These are phyloP conservation scores for Cygnus atratus DNA, from an alignment of 2,113 vertebrate genomes.

Conservation along the genomic window DNA sequence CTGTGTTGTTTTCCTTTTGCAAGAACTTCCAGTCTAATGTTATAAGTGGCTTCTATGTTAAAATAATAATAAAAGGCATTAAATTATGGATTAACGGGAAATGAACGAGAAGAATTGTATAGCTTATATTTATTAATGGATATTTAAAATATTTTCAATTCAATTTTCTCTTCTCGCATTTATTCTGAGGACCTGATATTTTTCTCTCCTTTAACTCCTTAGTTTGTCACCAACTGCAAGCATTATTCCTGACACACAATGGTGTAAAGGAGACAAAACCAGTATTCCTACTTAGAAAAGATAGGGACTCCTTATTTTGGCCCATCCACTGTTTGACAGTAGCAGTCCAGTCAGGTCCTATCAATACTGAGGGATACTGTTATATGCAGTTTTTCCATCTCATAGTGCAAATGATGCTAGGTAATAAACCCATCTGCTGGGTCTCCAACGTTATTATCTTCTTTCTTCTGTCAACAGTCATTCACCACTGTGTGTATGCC, in stretches of 20 bases:
- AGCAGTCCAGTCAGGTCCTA: neutral
- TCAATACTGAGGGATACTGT: neutral
- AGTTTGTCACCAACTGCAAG: neutral
- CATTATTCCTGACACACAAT: neutral
- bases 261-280: neutral
- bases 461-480: neutral
- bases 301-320: neutral
- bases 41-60: neutral
- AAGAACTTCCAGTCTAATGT: neutral
- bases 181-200: neutral
- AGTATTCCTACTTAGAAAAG: neutral
- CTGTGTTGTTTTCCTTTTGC: neutral
- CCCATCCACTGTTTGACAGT: neutral
- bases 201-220: neutral
- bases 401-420: neutral
- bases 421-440: neutral
- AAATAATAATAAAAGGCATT: slow-evolving; percentile 2
- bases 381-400: neutral
- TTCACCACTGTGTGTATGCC: neutral
- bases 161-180: neutral
- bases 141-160: neutral
- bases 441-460: neutral
- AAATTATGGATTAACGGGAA: neutral
- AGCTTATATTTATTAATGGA: neutral
- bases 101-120: neutral